Conservation (phyloP, 2,888 invertebrate species). For the Stenodema calcarata region DNA sequence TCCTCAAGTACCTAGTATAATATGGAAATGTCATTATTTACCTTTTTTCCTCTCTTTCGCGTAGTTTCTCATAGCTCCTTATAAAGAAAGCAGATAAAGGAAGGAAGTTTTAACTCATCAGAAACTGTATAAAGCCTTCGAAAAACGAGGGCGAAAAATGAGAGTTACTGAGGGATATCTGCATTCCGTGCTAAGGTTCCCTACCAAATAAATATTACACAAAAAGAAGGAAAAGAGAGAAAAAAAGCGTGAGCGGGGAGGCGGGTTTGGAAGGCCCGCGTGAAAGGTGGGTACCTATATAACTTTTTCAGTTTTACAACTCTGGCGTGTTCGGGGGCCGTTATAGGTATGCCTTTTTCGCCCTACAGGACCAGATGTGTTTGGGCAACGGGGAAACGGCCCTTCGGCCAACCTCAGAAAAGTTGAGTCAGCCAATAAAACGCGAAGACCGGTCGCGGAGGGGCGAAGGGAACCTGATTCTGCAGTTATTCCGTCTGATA, state of each 20-base stretch:
- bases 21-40: constrained; percentile 23
- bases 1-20: not conserved
- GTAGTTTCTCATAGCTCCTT: not conserved
- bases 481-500: not conserved
- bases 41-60: not conserved
- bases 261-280: not conserved
- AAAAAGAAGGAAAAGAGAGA: not conserved
- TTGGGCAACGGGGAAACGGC: not conserved
- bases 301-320: constrained; percentile 42
- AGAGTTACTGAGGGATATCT: not conserved
- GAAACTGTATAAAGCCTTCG: not conserved
- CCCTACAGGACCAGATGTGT: constrained; percentile 7
- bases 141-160: not conserved
- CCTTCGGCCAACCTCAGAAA: not conserved
- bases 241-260: not conserved
- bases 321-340: constrained; percentile 25
- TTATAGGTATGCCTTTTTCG: not conserved
- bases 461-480: not conserved
- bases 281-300: not conserved
- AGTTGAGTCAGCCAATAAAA: not conserved
- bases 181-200: constrained; percentile 35
- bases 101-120: constrained; percentile 12
- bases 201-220: constrained; percentile 20
- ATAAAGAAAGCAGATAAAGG: not conserved
- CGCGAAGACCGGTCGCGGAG: not conserved